These are phyloP conservation scores for Drosophila nigromelanica DNA, from an alignment of 1,140 invertebrate species.

Conservation along the genomic window DNA sequence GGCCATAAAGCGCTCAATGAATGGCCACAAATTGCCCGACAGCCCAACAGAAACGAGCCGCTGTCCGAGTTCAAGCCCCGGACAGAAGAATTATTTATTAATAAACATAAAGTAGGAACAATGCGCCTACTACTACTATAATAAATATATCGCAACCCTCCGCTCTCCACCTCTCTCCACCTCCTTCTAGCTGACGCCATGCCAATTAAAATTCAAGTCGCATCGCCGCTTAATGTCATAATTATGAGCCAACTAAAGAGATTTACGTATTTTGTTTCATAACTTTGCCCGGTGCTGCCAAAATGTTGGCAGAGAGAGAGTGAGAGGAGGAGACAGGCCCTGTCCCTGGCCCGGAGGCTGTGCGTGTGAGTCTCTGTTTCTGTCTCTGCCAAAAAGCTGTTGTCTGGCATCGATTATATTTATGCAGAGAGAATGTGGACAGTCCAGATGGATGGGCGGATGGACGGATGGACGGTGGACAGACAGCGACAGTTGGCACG, in stretches of 20 bases:
- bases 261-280: slow-evolving; percentile 80
- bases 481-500: slow-evolving; percentile 46
- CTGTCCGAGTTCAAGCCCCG: slow-evolving; percentile 4
- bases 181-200: slow-evolving; percentile 44
- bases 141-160: slow-evolving; percentile 4
- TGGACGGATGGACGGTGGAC: slow-evolving; percentile 40
- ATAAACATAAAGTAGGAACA: slow-evolving; percentile 65
- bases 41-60: background rate
- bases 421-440: slow-evolving; percentile 18
- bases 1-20: slow-evolving; percentile 62
- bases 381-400: slow-evolving; percentile 21
- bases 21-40: slow-evolving; percentile 59
- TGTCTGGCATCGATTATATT: slow-evolving; percentile 70
- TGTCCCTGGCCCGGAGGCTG: slow-evolving; percentile 23
- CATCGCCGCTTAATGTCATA: slow-evolving; percentile 80
- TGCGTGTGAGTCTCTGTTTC: slow-evolving; percentile 45
- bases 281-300: slow-evolving; percentile 51
- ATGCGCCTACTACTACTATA: slow-evolving; percentile 19
- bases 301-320: background rate
- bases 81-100: slow-evolving; percentile 72
- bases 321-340: background rate
- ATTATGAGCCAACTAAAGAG: slow-evolving; percentile 82
- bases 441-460: slow-evolving; percentile 16
- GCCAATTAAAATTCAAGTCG: slow-evolving; percentile 79
- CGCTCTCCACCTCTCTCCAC: background rate